A percentile compares a stretch with the other conserved stretches of the same genome.
Evolutionary conservation across 2,888 invertebrate species (phyloP).

Genomic region (Drosophila lacicola): DNA sequence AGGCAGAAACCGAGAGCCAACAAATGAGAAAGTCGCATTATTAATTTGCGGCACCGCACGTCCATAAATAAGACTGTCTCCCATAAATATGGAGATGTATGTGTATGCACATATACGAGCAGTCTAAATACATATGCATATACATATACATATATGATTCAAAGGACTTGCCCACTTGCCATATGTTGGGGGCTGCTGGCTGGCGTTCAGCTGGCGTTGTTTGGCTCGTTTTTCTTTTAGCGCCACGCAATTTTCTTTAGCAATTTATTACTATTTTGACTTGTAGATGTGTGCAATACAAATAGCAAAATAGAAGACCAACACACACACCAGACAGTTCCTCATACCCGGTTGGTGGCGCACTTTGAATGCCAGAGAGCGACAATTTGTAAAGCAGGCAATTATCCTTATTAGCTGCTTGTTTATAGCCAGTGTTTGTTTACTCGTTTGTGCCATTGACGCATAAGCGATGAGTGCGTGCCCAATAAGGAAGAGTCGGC

Average conservation of each 20-base stretch:
- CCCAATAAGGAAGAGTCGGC: background rate
- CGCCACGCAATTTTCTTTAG: conserved; percentile 65
- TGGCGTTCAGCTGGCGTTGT: conserved; percentile 29
- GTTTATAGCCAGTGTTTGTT: conserved; percentile 76
- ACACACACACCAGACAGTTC: background rate
- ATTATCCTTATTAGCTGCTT: conserved; percentile 81
- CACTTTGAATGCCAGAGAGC: conserved; percentile 29
- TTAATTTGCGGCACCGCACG: conserved; percentile 78
- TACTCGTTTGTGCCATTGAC: conserved; percentile 60
- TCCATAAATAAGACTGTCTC: conserved; percentile 72
- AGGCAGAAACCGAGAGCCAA: conserved; percentile 29
- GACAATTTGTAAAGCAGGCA: conserved; percentile 78
- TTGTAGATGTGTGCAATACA: conserved; percentile 55
- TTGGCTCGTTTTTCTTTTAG: conserved; percentile 49
- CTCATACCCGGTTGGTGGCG: background rate
- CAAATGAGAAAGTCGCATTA: conserved; percentile 75
- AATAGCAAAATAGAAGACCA: conserved; percentile 13
- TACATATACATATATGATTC: conserved; percentile 40
- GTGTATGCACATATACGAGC: conserved; percentile 7
- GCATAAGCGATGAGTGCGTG: conserved; percentile 53
- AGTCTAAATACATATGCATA: conserved; percentile 8
- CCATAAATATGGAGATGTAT: conserved; percentile 31
- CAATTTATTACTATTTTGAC: conserved; percentile 79
- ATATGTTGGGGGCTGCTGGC: conserved; percentile 54
- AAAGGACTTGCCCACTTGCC: conserved; percentile 64